Conservation (phyloP, 2,113 vertebrate species). For the Neodon shergylaensis region DNA sequence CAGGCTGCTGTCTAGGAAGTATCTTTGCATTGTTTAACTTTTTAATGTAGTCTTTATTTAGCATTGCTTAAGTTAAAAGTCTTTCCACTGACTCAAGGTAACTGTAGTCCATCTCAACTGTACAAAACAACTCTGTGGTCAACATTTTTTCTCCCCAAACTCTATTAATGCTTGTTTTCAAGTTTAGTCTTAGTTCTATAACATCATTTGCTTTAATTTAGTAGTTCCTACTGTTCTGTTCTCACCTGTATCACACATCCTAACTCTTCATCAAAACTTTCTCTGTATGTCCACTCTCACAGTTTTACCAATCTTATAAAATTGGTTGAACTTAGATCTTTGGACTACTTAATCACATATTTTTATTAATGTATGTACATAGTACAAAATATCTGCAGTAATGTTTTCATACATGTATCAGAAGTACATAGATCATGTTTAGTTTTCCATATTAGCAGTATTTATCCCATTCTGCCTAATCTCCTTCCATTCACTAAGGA, state of each 20-base stretch:
- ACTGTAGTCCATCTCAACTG: not conserved
- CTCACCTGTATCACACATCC: not conserved
- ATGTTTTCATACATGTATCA: not conserved
- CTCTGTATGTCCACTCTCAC: not conserved
- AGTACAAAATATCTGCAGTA: not conserved
- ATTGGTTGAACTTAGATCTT: not conserved
- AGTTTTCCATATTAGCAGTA: not conserved
- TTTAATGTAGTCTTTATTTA: not conserved
- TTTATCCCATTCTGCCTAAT: not conserved
- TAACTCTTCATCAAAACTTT: not conserved
- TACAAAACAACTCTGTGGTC: not conserved
- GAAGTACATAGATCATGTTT: not conserved
- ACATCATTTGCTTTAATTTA: not conserved
- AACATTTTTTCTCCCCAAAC: not conserved
- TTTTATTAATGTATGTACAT: not conserved
- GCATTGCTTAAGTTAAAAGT: not conserved
- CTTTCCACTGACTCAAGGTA: not conserved
- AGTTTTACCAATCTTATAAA: not conserved
- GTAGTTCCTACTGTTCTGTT: not conserved
- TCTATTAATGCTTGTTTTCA: not conserved
- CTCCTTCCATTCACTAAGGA: not conserved
- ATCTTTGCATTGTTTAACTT: not conserved
- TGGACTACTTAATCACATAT: not conserved
- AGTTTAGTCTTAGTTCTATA: not conserved
- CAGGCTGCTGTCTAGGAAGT: not conserved